These are phyloP conservation scores for Cassiopea andromeda DNA, from an alignment of 30 jellyfish, hydroid and myxozoan genomes.

Conservation along the genomic window DNA sequence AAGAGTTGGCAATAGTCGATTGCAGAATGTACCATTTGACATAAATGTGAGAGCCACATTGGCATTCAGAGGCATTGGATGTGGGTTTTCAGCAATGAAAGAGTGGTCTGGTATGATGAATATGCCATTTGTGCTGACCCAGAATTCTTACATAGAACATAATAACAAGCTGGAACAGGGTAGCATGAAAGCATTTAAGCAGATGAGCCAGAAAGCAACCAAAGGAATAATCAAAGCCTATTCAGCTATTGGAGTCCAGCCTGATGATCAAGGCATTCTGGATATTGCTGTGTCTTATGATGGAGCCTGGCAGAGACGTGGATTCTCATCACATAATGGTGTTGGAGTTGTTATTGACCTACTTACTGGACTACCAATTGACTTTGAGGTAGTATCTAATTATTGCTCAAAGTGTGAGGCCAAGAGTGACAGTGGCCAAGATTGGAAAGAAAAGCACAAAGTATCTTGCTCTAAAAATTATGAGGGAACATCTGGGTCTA, in stretches of 20 bases:
- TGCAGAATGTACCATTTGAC: too few species aligned
- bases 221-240: too few species aligned
- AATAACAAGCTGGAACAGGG: not conserved
- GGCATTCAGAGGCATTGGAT: too few species aligned
- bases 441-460: not conserved
- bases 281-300: not conserved
- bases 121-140: not conserved
- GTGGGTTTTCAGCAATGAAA: not conserved
- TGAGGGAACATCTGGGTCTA: too few species aligned
- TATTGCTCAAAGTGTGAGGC: not conserved
- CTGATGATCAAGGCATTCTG: not conserved
- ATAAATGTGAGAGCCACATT: too few species aligned
- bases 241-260: not conserved
- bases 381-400: too few species aligned
- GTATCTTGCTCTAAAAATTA: too few species aligned
- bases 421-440: not conserved
- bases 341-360: not conserved
- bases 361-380: not conserved
- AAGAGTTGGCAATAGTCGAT: too few species aligned
- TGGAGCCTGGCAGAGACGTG: not conserved
- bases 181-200: not conserved
- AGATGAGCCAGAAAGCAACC: too few species aligned
- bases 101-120: conserved; percentile 10
- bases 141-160: too few species aligned
- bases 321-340: not conserved